A percentile compares a stretch with the other conserved stretches of the same genome.
These are phyloP conservation scores for Holcopasites calliopsidis DNA, from an alignment of 1,140 invertebrate species.

Conservation along the genomic window DNA sequence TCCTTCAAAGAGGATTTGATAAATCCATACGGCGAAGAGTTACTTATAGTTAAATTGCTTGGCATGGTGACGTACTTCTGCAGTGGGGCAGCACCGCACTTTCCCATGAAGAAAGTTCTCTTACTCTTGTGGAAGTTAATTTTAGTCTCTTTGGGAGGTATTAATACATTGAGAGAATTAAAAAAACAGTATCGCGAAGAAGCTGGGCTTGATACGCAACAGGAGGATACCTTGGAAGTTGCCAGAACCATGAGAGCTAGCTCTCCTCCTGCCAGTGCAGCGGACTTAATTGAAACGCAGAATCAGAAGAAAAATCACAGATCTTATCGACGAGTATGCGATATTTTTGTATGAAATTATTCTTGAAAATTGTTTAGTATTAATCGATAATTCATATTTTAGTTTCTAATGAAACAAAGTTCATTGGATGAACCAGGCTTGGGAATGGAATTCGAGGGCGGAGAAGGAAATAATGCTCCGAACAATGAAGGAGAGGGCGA, in stretches of 20 bases:
- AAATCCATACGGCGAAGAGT: conserved; percentile 85
- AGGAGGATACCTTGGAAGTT: conserved; percentile 96
- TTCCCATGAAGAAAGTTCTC: conserved; percentile 98
- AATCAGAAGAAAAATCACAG: conserved; percentile 87
- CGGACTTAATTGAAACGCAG: conserved; percentile 94
- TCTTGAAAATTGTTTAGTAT: background rate
- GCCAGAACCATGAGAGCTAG: conserved; percentile 95
- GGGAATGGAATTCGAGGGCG: conserved; percentile 83
- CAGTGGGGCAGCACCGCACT: conserved; percentile 95
- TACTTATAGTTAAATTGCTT: conserved; percentile 93
- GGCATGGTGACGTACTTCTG: conserved; percentile 97
- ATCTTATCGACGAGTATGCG: conserved; percentile 83
- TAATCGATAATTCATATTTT: conserved; percentile 52
- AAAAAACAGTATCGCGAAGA: conserved; percentile 88
- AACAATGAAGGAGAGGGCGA: conserved; percentile 70
- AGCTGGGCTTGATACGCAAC: conserved; percentile 86
- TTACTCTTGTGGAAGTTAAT: conserved; percentile 98
- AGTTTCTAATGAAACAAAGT: conserved; percentile 95
- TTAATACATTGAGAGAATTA: conserved; percentile 87
- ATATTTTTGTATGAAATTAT: background rate
- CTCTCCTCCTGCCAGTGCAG: conserved; percentile 95
- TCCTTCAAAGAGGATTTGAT: conserved; percentile 89
- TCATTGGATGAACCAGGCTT: conserved; percentile 93
- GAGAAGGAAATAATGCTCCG: conserved; percentile 52
- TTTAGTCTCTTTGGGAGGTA: conserved; percentile 93